Evolutionary conservation across 2,113 vertebrate species (phyloP).

Genomic region (Petrocephalus zakoni): DNA sequence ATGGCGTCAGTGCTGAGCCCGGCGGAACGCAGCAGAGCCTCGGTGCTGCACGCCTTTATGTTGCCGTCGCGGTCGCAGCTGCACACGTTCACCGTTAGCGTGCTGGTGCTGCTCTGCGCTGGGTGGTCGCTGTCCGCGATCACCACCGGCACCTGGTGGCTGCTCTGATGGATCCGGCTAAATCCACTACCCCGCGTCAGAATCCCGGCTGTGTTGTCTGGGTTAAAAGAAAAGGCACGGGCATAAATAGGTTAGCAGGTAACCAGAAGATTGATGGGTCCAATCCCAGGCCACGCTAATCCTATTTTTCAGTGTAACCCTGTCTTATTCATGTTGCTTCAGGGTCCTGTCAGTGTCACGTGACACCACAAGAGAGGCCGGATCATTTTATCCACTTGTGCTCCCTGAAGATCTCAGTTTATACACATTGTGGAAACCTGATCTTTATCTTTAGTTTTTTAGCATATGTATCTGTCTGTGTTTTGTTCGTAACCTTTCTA

Average conservation of each 20-base stretch:
- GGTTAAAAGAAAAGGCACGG: conserved; percentile 34
- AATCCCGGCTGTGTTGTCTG: conserved; percentile 94
- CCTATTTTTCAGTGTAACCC: neutral
- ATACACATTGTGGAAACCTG: neutral
- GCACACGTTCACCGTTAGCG: conserved; percentile 84
- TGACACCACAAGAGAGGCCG: neutral
- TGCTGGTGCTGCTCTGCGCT: conserved; percentile 87
- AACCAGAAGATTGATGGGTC: neutral
- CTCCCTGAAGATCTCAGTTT: neutral
- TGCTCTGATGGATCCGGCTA: conserved; percentile 76
- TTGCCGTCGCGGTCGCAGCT: conserved; percentile 87
- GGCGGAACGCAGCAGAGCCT: conserved; percentile 78
- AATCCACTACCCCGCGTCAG: conserved; percentile 78
- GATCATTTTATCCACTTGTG: neutral
- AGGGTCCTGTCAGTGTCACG: neutral
- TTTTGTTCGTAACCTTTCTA: no score
- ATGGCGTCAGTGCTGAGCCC: conserved; percentile 93
- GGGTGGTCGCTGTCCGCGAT: conserved; percentile 84
- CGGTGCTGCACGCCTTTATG: conserved; percentile 86
- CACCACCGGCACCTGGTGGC: conserved; percentile 83
- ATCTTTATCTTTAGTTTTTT: neutral
- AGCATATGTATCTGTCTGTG: neutral
- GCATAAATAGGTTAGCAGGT: neutral
- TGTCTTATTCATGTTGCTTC: neutral
- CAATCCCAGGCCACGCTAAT: neutral